phyloP scores from a whole-genome alignment of 2,113 vertebrate genomes.

The Clarias magur region DNA sequence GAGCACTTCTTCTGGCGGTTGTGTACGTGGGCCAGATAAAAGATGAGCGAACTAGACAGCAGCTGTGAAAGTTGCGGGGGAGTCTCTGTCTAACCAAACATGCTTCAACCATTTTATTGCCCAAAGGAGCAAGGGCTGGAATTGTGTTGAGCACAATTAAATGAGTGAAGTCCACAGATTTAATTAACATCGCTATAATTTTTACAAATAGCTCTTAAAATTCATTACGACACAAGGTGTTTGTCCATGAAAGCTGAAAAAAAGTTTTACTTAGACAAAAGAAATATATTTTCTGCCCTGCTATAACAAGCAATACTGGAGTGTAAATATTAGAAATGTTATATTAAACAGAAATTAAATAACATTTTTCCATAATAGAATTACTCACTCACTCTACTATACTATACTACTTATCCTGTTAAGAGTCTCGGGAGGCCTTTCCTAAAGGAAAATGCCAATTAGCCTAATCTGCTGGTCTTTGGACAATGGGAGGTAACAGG shows the following conservation, averaged over 20 bases:
- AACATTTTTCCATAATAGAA: background rate
- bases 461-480: too few relatives aligned
- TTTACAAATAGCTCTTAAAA: background rate
- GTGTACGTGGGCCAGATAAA: conserved; percentile 47
- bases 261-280: background rate
- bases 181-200: background rate
- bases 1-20: conserved; percentile 41
- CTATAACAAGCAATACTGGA: background rate
- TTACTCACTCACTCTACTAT: too few relatives aligned
- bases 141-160: conserved; percentile 19
- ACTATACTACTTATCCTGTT: too few relatives aligned
- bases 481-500: too few relatives aligned
- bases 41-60: conserved; percentile 50
- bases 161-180: background rate
- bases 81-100: background rate
- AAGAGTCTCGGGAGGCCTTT: too few relatives aligned
- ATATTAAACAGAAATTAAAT: background rate
- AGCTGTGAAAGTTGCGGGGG: conserved; percentile 6
- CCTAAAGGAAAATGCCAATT: too few relatives aligned
- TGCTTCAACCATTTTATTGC: conserved; percentile 6
- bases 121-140: background rate
- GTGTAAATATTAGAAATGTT: background rate
- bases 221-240: background rate
- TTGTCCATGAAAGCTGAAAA: background rate
- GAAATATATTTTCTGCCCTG: background rate